Base-by-base conservation (phyloP, 2,888 invertebrate species). In the Dynastes maya region DNA sequence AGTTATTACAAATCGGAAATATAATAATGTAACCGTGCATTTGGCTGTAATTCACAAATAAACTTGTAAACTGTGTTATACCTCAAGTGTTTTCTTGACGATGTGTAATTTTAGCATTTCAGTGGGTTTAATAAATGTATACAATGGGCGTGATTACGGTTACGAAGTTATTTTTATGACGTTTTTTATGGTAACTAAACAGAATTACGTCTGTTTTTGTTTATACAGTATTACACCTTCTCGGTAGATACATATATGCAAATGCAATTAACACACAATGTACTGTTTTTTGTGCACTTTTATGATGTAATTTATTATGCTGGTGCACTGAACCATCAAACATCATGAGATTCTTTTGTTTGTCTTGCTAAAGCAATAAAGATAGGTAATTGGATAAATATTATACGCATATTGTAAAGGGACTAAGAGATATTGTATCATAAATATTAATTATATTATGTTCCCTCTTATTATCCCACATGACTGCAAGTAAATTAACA, bases 231-330 rank as follows among this genome's bases (percentile, higher is more conserved):
- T 37, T 37, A 37, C 5, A 37, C 32, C 2, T 65, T 16, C 40
- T 45, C 11, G 6, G 45, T 45, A 45, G 11, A n/a, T n/a, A 40
- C 16, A 65, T n/a, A 65, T 40, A 65, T 65, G 65, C 65, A 40
- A 65, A 65, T 40, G 40, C 32, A 65, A 65, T 65, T 65, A 65
- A 40, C 40, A 32, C 11, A 29, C 8, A 64, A 32, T 29, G 11
- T n/a, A 64, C 3, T 40, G 40, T 65, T 65, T 65, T 22, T 65
- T 65, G n/a, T 32, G 64, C 13, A 65, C 37, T 37, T 29, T 65
- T 16, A 37, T 65, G 40, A 40, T 65, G 65, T 13, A 65, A 40
- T 65, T 65, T 65, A 45, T 65, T 65, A 45, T 40, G 6, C n/a
- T 22, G 45, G 11, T 45, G 45, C 55, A 55, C 55, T 55, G 55